These are phyloP conservation scores for Thera obeliscata DNA, from an alignment of 2,888 invertebrate species.

Conservation along the genomic window DNA sequence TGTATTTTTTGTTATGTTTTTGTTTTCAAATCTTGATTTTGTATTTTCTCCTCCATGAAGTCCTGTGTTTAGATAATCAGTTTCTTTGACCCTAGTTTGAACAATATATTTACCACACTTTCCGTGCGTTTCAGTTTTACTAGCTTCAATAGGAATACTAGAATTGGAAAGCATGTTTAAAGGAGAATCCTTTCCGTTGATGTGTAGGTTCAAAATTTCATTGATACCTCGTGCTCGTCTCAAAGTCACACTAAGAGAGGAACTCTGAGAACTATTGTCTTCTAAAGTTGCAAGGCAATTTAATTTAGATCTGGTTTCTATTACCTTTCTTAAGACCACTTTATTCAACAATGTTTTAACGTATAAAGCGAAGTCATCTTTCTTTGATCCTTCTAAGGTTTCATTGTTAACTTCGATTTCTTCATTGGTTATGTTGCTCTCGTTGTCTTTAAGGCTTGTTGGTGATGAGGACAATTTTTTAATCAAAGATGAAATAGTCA, in stretches of 20 bases:
- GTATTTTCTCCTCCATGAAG: background rate
- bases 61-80: slow-evolving; percentile 1
- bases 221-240: slow-evolving; percentile 15
- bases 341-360: slow-evolving; percentile 15
- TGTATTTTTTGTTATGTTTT: slow-evolving; percentile 2
- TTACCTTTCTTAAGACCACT: slow-evolving; percentile 7
- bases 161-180: slow-evolving; percentile 19
- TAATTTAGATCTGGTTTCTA: background rate
- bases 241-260: background rate
- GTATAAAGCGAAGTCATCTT: background rate
- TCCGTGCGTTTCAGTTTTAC: background rate
- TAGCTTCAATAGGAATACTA: slow-evolving; percentile 6
- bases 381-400: slow-evolving; percentile 12
- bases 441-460: slow-evolving; percentile 25
- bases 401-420: slow-evolving; percentile 43
- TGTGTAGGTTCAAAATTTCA: slow-evolving; percentile 14
- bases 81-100: slow-evolving; percentile 13
- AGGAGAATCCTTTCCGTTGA: slow-evolving; percentile 5
- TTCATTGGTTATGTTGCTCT: slow-evolving; percentile 36
- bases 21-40: slow-evolving; percentile 1
- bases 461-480: slow-evolving; percentile 40
- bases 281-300: background rate
- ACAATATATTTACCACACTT: slow-evolving; percentile 21
- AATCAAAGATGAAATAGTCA: slow-evolving; percentile 42
- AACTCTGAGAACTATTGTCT: slow-evolving; percentile 1